These are phyloP conservation scores for Coregonus sp. DNA, from an alignment of 2,797 vertebrate genomes.

Conservation along the genomic window DNA sequence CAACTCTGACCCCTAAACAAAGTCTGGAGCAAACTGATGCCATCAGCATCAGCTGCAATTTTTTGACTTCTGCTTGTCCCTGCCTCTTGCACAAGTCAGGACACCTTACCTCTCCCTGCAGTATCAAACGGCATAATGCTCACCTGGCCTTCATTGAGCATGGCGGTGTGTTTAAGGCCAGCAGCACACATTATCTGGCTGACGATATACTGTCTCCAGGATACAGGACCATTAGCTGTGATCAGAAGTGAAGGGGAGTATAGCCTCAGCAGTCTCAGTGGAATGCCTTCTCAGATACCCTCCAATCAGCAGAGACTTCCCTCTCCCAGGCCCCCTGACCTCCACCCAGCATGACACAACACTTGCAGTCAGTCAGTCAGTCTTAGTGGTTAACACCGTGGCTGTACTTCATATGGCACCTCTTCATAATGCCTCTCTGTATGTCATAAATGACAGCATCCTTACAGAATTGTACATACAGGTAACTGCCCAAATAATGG, in stretches of 20 bases:
- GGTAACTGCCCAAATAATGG: too few species aligned
- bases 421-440: too few species aligned
- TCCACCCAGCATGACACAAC: conserved; percentile 4
- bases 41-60: conserved; percentile 68
- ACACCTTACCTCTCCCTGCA: conserved; percentile 58
- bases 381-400: too few species aligned
- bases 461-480: too few species aligned
- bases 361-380: background rate
- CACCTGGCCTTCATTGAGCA: conserved; percentile 67
- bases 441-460: too few species aligned
- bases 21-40: conserved; percentile 72
- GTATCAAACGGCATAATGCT: conserved; percentile 63
- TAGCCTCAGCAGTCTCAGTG: conserved; percentile 30
- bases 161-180: conserved; percentile 52
- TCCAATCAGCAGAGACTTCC: conserved; percentile 8
- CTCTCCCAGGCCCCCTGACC: conserved; percentile 34
- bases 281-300: conserved; percentile 30
- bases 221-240: conserved; percentile 29
- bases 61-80: conserved; percentile 65
- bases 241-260: conserved; percentile 36
- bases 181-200: conserved; percentile 33
- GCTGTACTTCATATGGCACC: too few species aligned
- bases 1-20: conserved; percentile 68
- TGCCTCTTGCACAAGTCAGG: conserved; percentile 60
- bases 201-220: conserved; percentile 38